Percentiles rank a stretch among this genome's conserved stretches.
Evolutionary conservation across 2,113 vertebrate species (phyloP).

Genomic region (Hassar affinis): DNA sequence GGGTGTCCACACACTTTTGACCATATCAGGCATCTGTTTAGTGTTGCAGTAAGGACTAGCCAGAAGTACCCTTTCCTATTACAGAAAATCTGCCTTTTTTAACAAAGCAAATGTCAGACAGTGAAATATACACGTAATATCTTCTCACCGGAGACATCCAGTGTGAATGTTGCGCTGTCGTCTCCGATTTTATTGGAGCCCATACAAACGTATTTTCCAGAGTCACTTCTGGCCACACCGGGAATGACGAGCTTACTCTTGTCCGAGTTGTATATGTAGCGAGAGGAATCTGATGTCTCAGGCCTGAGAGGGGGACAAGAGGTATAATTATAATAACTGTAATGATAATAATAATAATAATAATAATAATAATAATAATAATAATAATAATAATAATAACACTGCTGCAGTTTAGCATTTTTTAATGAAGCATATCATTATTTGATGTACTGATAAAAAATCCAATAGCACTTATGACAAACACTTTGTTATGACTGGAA

Average conservation of each 20-base stretch:
- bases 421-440: neutral
- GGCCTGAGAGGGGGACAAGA: constrained; percentile 56
- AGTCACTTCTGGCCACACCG: constrained; percentile 59
- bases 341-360: neutral
- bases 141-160: constrained; percentile 68
- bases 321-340: too few relatives aligned
- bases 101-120: neutral
- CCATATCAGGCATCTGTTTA: constrained; percentile 9
- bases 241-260: constrained; percentile 65
- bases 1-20: constrained; percentile 2
- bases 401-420: neutral
- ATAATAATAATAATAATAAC: neutral
- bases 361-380: neutral
- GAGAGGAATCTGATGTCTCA: constrained; percentile 45
- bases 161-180: constrained; percentile 44
- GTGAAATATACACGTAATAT: neutral
- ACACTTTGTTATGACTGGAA: neutral
- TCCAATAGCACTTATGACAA: neutral
- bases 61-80: neutral
- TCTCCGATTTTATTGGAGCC: constrained; percentile 67
- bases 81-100: neutral
- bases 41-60: constrained; percentile 10
- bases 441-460: neutral
- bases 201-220: constrained; percentile 66
- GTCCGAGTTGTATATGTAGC: constrained; percentile 70